phyloP scores from a whole-genome alignment of 2,113 vertebrate species.

The Ornithorhynchus anatinus region DNA sequence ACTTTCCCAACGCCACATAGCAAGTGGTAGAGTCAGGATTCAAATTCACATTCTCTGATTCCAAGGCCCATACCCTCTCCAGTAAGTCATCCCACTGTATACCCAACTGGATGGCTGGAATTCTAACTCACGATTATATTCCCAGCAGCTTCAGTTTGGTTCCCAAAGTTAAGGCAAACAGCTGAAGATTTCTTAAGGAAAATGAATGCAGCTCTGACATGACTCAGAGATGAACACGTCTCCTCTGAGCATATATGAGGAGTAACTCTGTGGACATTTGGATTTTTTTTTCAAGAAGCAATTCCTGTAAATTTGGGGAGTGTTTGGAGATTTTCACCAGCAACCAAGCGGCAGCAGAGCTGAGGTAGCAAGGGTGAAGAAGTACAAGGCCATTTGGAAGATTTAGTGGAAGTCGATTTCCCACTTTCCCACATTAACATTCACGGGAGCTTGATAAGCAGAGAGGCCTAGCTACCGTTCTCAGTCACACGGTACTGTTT shows the following conservation, averaged over 20 bases:
- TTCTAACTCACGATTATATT: too few relatives aligned
- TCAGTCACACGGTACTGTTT: slow-evolving; percentile 47
- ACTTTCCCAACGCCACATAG: too few relatives aligned
- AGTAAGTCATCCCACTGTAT: too few relatives aligned
- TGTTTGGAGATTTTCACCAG: slow-evolving; percentile 66
- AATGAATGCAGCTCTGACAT: not conserved
- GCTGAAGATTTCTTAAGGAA: too few relatives aligned
- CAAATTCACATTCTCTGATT: too few relatives aligned
- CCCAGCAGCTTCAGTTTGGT: too few relatives aligned
- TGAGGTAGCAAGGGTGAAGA: slow-evolving; percentile 41
- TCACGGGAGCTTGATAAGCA: slow-evolving; percentile 24
- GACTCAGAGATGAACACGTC: not conserved
- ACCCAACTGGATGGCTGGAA: too few relatives aligned
- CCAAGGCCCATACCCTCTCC: too few relatives aligned
- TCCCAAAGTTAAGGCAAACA: too few relatives aligned
- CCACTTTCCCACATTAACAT: slow-evolving; percentile 64
- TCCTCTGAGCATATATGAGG: not conserved
- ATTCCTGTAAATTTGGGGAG: slow-evolving; percentile 64
- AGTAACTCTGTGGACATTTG: slow-evolving; percentile 10
- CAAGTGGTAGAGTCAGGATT: too few relatives aligned
- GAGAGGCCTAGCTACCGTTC: slow-evolving; percentile 34
- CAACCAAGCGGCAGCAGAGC: slow-evolving; percentile 27
- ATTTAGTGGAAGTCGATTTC: slow-evolving; percentile 67
- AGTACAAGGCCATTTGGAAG: slow-evolving; percentile 60
- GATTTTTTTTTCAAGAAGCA: not conserved